Conservation (phyloP, 2,888 invertebrate species). For the Venusia cambrica region DNA sequence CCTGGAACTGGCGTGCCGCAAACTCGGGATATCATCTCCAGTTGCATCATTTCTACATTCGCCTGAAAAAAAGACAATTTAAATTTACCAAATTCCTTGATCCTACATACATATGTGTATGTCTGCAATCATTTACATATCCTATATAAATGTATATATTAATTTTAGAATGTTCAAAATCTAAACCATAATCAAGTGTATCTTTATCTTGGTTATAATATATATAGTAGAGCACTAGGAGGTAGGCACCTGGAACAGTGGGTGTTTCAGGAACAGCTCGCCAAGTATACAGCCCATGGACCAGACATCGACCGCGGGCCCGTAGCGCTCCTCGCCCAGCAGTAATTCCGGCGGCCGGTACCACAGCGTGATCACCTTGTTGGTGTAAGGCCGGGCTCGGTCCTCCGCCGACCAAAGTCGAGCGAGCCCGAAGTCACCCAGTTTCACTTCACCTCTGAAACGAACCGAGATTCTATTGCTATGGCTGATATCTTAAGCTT, state of each 20-base stretch:
- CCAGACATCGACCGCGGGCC: constrained; percentile 99
- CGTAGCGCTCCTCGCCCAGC: constrained; percentile 97
- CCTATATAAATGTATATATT: too few relatives aligned
- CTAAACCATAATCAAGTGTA: too few relatives aligned
- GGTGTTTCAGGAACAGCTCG: constrained; percentile 97
- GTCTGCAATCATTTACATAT: too few relatives aligned
- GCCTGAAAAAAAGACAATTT: constrained; percentile 80
- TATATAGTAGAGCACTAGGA: too few relatives aligned
- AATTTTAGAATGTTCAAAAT: too few relatives aligned
- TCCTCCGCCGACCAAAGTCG: constrained; percentile 97
- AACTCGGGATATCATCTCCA: constrained; percentile 95
- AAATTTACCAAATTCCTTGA: too few relatives aligned
- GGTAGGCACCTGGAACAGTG: constrained; percentile 98
- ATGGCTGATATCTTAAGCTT: too few relatives aligned
- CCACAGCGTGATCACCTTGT: constrained; percentile 99
- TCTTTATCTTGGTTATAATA: too few relatives aligned
- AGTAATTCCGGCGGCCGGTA: constrained; percentile 98
- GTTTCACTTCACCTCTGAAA: constrained; percentile 97
- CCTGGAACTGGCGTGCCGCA: constrained; percentile 98
- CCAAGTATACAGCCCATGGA: constrained; percentile 99
- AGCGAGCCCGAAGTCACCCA: constrained; percentile 99
- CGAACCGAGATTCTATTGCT: not conserved
- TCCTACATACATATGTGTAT: too few relatives aligned
- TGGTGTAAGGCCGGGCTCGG: constrained; percentile 97
- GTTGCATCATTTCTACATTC: constrained; percentile 94